phyloP scores from a whole-genome alignment of 2,888 invertebrate species.

The Altica lythri region DNA sequence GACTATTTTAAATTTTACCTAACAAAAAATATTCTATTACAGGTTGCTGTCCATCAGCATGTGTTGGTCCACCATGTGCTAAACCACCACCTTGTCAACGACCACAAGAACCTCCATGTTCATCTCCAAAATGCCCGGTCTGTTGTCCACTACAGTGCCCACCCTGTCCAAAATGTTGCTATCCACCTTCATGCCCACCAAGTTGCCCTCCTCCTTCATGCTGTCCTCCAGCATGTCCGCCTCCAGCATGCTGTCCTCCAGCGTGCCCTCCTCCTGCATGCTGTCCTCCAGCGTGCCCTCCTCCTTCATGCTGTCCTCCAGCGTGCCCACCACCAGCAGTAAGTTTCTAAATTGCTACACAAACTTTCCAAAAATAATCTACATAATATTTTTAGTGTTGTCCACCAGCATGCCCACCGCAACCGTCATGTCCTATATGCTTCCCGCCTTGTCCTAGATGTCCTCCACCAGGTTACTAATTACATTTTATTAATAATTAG shows the following conservation, averaged over 20 bases:
- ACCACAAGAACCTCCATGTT: background rate
- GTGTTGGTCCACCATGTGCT: background rate
- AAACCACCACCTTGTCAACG: background rate
- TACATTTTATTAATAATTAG: too few species aligned
- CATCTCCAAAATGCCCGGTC: background rate
- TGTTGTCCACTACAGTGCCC: background rate
- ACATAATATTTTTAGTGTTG: too few species aligned
- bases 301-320: background rate
- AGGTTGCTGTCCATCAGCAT: background rate
- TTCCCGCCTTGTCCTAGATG: too few species aligned
- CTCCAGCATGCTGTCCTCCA: background rate
- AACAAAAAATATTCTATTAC: too few species aligned
- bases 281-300: background rate
- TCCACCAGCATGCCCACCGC: too few species aligned
- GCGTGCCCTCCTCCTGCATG: background rate
- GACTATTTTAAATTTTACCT: too few species aligned
- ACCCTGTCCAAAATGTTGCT: background rate
- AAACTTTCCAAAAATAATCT: too few species aligned
- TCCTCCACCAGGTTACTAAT: too few species aligned
- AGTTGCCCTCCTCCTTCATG: background rate
- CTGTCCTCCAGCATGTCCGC: background rate
- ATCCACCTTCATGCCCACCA: background rate
- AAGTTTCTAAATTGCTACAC: too few species aligned
- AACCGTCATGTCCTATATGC: too few species aligned
- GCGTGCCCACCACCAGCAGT: background rate